Percentiles rank a stretch among this genome's conserved stretches.
phyloP scores from a whole-genome alignment of 2,888 invertebrate species.

The Gortyna flavago region DNA sequence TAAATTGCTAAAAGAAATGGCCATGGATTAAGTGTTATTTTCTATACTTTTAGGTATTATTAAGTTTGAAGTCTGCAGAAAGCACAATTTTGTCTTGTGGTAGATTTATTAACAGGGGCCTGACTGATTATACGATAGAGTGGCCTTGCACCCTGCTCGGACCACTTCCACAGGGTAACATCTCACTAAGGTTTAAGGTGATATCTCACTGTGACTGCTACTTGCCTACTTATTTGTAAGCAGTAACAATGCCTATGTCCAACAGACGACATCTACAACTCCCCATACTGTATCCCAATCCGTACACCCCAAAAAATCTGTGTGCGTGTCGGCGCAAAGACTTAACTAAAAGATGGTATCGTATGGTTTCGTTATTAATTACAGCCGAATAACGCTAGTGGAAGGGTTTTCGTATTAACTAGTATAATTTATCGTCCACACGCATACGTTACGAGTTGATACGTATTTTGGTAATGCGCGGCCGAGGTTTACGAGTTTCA shows the following conservation, averaged over 20 bases:
- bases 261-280: background rate
- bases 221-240: background rate
- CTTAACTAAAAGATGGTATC: slow-evolving; percentile 82
- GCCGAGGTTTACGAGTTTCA: slow-evolving; percentile 76
- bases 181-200: background rate
- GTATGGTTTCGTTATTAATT: slow-evolving; percentile 85
- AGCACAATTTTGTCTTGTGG: background rate
- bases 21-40: background rate
- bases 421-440: slow-evolving; percentile 84
- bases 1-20: background rate
- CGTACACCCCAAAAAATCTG: slow-evolving; percentile 63
- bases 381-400: slow-evolving; percentile 78
- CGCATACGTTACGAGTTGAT: slow-evolving; percentile 84
- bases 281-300: slow-evolving; percentile 38
- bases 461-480: slow-evolving; percentile 84
- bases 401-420: slow-evolving; percentile 86
- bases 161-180: background rate
- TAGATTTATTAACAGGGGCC: too few relatives aligned
- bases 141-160: background rate
- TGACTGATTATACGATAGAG: background rate
- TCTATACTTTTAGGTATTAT: background rate
- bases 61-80: background rate
- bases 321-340: slow-evolving; percentile 70
- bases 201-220: background rate
- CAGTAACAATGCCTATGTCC: background rate